Conservation (phyloP, 1,140 invertebrate genomes). For the Pollicipes pollicipes region DNA sequence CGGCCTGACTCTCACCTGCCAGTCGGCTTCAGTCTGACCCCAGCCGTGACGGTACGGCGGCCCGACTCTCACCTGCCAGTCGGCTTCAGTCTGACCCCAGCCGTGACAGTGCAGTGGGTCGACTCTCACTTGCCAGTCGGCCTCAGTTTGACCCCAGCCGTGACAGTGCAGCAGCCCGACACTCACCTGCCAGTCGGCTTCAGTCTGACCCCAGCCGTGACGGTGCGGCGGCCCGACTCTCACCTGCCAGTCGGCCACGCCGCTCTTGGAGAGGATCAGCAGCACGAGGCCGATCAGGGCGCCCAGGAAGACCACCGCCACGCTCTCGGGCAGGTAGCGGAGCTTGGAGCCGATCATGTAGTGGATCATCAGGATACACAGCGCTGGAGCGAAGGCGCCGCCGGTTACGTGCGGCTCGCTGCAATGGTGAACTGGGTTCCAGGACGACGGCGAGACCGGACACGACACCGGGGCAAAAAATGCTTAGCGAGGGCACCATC, state of each 20-base stretch:
- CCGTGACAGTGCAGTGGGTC: no score
- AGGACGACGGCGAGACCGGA: no score
- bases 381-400: slow-evolving; percentile 34
- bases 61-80: no score
- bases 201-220: no score
- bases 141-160: no score
- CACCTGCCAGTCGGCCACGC: slow-evolving; percentile 73
- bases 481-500: no score
- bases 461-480: no score
- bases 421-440: not conserved
- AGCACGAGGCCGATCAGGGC: slow-evolving; percentile 78
- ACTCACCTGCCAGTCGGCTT: slow-evolving; percentile 41
- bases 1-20: no score
- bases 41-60: no score
- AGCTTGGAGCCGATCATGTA: slow-evolving; percentile 87
- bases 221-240: slow-evolving; percentile 8
- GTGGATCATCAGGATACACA: slow-evolving; percentile 87
- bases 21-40: no score
- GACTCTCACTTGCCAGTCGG: no score
- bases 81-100: no score
- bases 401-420: not conserved
- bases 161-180: not conserved
- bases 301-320: slow-evolving; percentile 49
- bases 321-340: slow-evolving; percentile 88
- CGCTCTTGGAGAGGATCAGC: slow-evolving; percentile 65